phyloP scores from a whole-genome alignment of 2,113 vertebrate species.

The Nipponia nippon region DNA sequence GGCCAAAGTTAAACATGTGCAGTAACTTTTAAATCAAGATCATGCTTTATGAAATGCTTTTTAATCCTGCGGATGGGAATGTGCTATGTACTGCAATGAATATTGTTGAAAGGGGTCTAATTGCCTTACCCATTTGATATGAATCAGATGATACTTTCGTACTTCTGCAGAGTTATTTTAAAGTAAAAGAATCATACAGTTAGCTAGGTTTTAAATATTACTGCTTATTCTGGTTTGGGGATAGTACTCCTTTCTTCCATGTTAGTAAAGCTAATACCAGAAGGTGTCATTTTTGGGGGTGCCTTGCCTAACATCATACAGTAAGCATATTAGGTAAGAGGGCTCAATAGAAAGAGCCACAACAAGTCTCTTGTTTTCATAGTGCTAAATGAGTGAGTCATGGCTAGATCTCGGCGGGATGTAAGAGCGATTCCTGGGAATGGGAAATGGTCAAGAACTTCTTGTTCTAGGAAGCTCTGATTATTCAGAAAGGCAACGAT shows the following conservation, averaged over 20 bases:
- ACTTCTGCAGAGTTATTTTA: not conserved
- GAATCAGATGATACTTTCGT: not conserved
- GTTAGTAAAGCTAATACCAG: not conserved
- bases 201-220: not conserved
- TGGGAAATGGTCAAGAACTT: not conserved
- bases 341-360: not conserved
- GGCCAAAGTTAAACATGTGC: not conserved
- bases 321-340: not conserved
- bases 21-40: not conserved
- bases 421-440: not conserved
- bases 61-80: not conserved
- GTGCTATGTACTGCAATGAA: not conserved
- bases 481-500: not conserved
- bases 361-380: not conserved
- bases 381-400: not conserved
- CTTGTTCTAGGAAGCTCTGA: not conserved
- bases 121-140: not conserved
- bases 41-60: not conserved
- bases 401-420: not conserved
- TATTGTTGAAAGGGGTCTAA: not conserved
- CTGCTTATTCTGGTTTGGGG: not conserved
- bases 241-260: fast-evolving
- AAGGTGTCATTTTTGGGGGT: not conserved
- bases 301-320: not conserved
- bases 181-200: not conserved